Percentiles rank a stretch among this genome's conserved stretches.
These are phyloP conservation scores for Pituophis catenifer DNA, from an alignment of 2,113 vertebrate species.

Conservation along the genomic window DNA sequence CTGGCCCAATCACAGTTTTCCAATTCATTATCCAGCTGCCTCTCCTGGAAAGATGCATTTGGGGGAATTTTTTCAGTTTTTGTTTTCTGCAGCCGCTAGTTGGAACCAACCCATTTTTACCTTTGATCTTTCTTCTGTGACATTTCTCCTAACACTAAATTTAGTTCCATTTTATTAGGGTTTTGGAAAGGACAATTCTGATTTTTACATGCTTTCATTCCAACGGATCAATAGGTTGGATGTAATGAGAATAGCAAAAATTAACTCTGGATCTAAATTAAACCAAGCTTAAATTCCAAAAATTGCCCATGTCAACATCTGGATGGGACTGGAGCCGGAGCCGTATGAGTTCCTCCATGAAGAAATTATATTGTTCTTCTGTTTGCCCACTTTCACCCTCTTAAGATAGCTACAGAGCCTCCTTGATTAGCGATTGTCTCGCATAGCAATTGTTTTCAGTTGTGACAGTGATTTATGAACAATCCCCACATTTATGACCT, in stretches of 20 bases:
- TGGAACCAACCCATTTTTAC: neutral
- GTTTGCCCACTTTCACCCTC: neutral
- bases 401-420: neutral
- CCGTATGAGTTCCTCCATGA: neutral
- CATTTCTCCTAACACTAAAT: neutral
- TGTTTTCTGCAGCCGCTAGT: neutral
- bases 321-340: neutral
- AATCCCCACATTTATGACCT: neutral
- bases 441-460: neutral
- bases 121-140: neutral
- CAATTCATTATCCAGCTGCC: neutral
- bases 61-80: neutral
- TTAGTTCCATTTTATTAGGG: neutral
- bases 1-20: neutral
- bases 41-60: neutral
- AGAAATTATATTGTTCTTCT: neutral
- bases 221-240: neutral
- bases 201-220: neutral
- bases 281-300: neutral
- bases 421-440: neutral
- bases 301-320: neutral
- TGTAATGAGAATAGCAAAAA: neutral
- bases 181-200: neutral
- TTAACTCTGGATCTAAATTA: neutral
- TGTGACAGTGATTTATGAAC: neutral